These are phyloP conservation scores for Cotesia congregata DNA, from an alignment of 2,888 invertebrate species.

Conservation along the genomic window DNA sequence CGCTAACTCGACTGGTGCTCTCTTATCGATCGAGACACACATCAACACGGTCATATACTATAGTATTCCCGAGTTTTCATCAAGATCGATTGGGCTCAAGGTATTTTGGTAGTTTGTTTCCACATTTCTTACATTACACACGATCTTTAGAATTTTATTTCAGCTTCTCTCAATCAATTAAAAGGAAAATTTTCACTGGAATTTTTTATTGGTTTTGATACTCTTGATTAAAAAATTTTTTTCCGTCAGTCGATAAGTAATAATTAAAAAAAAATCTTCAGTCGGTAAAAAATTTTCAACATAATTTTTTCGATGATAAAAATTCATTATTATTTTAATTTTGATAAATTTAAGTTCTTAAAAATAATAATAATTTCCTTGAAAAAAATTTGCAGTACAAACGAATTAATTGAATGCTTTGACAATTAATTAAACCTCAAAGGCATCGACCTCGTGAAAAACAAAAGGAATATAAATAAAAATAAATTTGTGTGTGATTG, in stretches of 20 bases:
- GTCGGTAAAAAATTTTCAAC: no score
- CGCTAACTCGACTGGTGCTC: conserved; percentile 1
- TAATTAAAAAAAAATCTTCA: no score
- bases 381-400: no score
- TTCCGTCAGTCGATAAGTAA: background rate
- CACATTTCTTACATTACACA: background rate
- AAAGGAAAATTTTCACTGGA: conserved; percentile 23
- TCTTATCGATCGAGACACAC: conserved; percentile 9
- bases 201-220: background rate
- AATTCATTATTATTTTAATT: no score
- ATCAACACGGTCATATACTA: background rate
- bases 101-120: conserved; percentile 25
- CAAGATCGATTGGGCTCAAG: conserved; percentile 39
- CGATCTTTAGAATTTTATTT: conserved; percentile 10
- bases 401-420: background rate
- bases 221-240: background rate
- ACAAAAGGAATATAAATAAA: background rate
- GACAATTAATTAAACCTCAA: conserved; percentile 13
- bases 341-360: no score
- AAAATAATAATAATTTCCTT: no score
- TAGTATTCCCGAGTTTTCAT: conserved; percentile 16
- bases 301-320: no score
- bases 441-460: conserved; percentile 14
- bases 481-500: background rate
- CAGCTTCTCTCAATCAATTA: conserved; percentile 2